Evolutionary conservation across 2,888 invertebrate species (phyloP).

Genomic region (Microctonus aethiopoides): DNA sequence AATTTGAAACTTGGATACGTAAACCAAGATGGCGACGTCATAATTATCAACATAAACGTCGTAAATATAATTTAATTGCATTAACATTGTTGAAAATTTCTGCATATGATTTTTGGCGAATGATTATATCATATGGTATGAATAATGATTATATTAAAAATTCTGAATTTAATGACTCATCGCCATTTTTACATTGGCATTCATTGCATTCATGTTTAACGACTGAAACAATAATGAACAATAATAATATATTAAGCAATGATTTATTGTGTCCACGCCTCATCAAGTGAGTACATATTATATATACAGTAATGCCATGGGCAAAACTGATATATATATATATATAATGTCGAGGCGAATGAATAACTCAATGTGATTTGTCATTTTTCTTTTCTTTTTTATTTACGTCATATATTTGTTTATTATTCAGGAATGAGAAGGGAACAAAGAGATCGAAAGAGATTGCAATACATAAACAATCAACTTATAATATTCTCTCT

Average conservation of each 20-base stretch:
- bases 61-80: neutral
- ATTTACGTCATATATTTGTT: neutral
- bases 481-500: neutral
- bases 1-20: neutral
- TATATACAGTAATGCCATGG: neutral
- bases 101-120: neutral
- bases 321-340: neutral
- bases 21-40: neutral
- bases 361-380: neutral
- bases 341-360: slow-evolving; percentile 2
- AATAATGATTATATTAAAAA: neutral
- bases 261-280: neutral
- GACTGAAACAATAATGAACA: neutral
- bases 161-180: neutral
- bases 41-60: neutral
- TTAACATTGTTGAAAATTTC: neutral
- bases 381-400: neutral
- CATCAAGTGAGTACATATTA: neutral
- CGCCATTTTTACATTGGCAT: neutral
- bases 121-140: neutral
- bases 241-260: neutral
- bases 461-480: neutral
- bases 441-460: neutral
- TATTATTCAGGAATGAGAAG: neutral
- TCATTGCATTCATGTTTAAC: too few species aligned